Evolutionary conservation across 2,113 vertebrate species (phyloP).

Genomic region (Lepidiolamprologus cunningtoni): DNA sequence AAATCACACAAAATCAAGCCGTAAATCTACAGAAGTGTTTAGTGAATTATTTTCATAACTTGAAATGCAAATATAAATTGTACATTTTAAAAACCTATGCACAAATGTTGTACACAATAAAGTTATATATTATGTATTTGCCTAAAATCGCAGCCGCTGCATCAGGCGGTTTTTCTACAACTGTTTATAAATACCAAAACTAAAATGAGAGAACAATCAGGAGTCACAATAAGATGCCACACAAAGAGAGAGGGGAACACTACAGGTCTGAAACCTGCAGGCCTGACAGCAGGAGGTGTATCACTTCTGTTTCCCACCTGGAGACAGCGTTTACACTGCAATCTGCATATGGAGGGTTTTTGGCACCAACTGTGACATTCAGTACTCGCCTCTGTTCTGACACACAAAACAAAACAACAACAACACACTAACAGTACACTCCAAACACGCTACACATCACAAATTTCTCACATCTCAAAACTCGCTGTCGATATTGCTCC

Average conservation of each 20-base stretch:
- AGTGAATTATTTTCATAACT: not conserved
- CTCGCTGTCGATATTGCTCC: not conserved
- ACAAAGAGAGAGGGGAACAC: not conserved
- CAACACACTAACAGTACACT: not conserved
- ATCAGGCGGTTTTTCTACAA: not conserved
- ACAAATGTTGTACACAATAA: not conserved
- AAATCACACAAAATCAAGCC: not conserved
- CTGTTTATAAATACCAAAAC: not conserved
- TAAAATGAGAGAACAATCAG: not conserved
- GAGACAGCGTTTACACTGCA: not conserved
- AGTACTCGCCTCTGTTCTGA: not conserved
- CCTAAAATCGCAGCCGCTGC: not conserved
- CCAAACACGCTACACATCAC: not conserved
- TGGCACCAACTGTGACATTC: not conserved
- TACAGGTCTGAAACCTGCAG: not conserved
- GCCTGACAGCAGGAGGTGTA: not conserved
- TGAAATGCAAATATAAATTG: not conserved
- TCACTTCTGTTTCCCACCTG: not conserved
- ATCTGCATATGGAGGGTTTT: not conserved
- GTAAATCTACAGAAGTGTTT: not conserved
- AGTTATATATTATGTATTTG: not conserved
- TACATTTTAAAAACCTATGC: not conserved
- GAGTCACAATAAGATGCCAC: not conserved
- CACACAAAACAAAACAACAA: not conserved
- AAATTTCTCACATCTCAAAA: not conserved